Evolutionary conservation across 2,888 invertebrate species (phyloP).

Genomic region (Spatulosminthurus flaviceps): DNA sequence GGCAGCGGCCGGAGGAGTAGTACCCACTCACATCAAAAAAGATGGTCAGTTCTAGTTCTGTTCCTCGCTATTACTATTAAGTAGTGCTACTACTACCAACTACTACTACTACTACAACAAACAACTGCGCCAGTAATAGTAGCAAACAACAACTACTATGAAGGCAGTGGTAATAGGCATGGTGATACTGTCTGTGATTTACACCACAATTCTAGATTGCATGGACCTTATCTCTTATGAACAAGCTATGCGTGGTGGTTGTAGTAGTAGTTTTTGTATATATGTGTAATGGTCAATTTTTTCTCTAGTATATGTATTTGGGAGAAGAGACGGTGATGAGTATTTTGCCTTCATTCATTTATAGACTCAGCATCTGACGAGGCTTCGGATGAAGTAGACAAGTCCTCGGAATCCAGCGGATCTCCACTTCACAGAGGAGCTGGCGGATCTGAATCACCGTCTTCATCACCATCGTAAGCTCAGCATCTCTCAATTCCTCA

Average conservation of each 20-base stretch:
- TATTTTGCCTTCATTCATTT: constrained; percentile 45
- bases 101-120: constrained; percentile 3
- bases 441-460: constrained; percentile 52
- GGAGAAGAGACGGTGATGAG: constrained; percentile 31
- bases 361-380: constrained; percentile 51
- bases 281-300: background rate
- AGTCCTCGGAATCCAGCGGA: constrained; percentile 52
- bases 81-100: too few species aligned
- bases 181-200: constrained; percentile 15
- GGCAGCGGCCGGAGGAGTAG: background rate
- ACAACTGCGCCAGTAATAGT: too few species aligned
- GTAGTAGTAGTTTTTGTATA: background rate
- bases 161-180: background rate
- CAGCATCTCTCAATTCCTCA: background rate
- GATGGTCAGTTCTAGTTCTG: constrained; percentile 42
- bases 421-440: constrained; percentile 46
- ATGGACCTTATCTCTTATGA: too few species aligned
- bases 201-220: background rate
- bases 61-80: background rate
- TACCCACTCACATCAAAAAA: constrained; percentile 45
- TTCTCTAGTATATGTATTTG: too few species aligned
- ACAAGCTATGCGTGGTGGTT: too few species aligned
- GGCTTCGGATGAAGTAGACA: constrained; percentile 54
- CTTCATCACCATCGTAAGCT: constrained; percentile 55
- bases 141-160: background rate